Evolutionary conservation across 2,888 invertebrate genomes (phyloP).

Genomic region (Rotaria magnacalcarata): DNA sequence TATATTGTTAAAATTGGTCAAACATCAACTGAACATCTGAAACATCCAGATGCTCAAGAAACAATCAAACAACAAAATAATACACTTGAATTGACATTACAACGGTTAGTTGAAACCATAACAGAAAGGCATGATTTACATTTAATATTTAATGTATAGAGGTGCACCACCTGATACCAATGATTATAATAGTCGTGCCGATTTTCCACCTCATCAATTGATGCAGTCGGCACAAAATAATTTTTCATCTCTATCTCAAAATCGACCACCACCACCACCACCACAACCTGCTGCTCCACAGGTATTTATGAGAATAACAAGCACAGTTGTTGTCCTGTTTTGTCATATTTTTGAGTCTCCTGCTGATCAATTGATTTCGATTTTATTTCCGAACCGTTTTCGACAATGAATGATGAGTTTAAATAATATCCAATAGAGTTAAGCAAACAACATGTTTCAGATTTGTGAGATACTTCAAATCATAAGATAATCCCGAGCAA

Average conservation of each 20-base stretch:
- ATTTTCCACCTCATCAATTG: constrained; percentile 21
- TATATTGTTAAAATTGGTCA: constrained; percentile 41
- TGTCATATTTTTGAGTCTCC: no score
- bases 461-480: neutral
- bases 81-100: constrained; percentile 43
- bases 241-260: neutral
- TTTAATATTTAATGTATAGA: neutral
- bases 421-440: no score
- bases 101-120: constrained; percentile 26
- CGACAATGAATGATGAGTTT: no score
- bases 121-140: neutral
- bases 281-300: neutral
- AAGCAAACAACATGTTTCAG: no score
- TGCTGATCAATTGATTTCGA: no score
- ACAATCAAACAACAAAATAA: constrained; percentile 39
- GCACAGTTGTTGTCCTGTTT: neutral
- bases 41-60: constrained; percentile 43
- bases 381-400: no score
- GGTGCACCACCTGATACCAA: neutral
- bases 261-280: neutral
- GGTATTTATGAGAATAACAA: neutral
- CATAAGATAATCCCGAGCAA: neutral
- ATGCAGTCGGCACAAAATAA: neutral
- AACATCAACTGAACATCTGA: constrained; percentile 37
- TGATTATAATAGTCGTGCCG: neutral